Evolutionary conservation across 2,113 vertebrate genomes (phyloP).

Genomic region (Phrynocephalus versicolor): DNA sequence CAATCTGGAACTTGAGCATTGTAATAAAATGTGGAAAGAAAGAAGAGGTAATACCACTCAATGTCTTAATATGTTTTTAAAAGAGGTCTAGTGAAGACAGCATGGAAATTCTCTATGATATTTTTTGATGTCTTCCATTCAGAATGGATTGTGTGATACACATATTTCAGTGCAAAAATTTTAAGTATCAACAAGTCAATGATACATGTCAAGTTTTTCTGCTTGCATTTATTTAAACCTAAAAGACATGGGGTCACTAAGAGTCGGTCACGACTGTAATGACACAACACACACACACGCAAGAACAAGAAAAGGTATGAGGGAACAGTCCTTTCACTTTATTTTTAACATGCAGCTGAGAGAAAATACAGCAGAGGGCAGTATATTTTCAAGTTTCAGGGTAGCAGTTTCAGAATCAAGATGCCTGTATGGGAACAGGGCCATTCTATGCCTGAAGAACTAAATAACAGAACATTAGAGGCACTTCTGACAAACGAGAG

Average conservation of each 20-base stretch:
- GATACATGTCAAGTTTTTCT: conserved; percentile 61
- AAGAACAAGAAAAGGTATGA: background rate
- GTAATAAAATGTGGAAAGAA: background rate
- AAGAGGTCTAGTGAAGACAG: background rate
- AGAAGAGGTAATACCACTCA: fast-evolving
- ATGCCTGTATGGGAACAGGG: conserved; percentile 41
- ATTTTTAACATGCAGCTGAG: conserved; percentile 36
- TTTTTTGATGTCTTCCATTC: background rate
- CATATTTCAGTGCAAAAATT: conserved; percentile 39
- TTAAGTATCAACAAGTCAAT: conserved; percentile 57
- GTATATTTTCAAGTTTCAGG: conserved; percentile 68
- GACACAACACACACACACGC: too few relatives aligned
- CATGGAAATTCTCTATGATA: background rate
- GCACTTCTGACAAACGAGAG: conserved; percentile 43
- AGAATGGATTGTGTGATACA: conserved; percentile 57
- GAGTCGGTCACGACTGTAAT: too few relatives aligned
- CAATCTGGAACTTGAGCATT: background rate
- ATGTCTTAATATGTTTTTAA: conserved; percentile 13
- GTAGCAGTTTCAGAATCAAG: conserved; percentile 41
- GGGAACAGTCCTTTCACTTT: background rate
- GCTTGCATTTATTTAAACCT: conserved; percentile 59
- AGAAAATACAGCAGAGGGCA: conserved; percentile 71
- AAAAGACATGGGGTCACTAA: too few relatives aligned
- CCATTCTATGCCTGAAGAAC: conserved; percentile 38
- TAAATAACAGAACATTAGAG: conserved; percentile 67